Conservation (phyloP, 2,797 vertebrate genomes). For the Rhincodon typus region DNA sequence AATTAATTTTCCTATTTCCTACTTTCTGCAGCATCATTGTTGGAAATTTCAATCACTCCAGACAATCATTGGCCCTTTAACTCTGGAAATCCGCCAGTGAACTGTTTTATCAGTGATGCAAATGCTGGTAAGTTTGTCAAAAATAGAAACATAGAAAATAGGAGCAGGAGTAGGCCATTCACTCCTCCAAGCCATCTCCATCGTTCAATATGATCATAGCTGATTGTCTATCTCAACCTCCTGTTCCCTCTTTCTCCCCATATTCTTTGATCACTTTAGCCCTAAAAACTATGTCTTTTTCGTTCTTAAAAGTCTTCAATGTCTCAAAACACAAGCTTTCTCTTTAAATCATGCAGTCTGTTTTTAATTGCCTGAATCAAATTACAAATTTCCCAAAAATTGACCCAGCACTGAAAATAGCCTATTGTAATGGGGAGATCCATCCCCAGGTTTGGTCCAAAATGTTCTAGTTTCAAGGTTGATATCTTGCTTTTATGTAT, state of each 20-base stretch:
- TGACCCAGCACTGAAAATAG: neutral
- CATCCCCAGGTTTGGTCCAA: neutral
- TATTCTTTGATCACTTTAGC: no score
- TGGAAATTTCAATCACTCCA: neutral
- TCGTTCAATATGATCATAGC: no score
- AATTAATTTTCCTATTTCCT: neutral
- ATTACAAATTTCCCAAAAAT: neutral
- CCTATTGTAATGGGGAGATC: neutral
- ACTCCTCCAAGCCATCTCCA: no score
- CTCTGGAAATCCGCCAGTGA: neutral
- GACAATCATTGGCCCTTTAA: neutral
- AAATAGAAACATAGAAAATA: no score
- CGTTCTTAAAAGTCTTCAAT: no score
- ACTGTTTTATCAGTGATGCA: neutral
- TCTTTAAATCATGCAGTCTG: neutral
- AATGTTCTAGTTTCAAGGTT: neutral
- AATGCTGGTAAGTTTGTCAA: neutral
- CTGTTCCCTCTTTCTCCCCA: no score
- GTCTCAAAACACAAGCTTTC: neutral
- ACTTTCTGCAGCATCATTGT: neutral
- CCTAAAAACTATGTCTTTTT: no score
- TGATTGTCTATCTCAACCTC: no score
- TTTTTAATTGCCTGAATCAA: neutral
- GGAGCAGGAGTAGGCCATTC: no score
- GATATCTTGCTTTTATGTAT: neutral